Percentiles rank a stretch among this genome's conserved stretches.
Conservation (phyloP, 2,888 invertebrate species). For the Sesia apiformis region DNA sequence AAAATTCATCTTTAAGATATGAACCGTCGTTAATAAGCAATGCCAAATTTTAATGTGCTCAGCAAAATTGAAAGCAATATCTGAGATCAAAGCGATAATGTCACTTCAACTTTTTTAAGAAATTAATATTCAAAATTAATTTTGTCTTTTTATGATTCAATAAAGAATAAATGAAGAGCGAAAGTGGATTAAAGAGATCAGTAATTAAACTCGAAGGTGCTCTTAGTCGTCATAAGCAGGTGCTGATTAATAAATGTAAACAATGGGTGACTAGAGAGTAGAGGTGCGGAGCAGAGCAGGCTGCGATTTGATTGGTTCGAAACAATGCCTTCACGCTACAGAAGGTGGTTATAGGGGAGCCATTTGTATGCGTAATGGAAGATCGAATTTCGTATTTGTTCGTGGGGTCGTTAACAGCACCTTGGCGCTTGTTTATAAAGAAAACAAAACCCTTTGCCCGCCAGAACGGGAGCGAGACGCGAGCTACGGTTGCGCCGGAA, state of each 20-base stretch:
- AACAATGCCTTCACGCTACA: conserved; percentile 48
- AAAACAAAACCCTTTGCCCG: conserved; percentile 64
- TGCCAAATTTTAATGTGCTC: conserved; percentile 31
- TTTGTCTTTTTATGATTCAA: conserved; percentile 28
- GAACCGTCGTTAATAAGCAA: conserved; percentile 13
- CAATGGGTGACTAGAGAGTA: conserved; percentile 20
- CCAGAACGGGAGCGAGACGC: not conserved
- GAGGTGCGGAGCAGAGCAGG: conserved; percentile 20
- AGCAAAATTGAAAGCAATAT: conserved; percentile 32
- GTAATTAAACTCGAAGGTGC: conserved; percentile 3
- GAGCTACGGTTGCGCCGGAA: conserved; percentile 15
- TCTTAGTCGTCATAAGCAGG: conserved; percentile 14
- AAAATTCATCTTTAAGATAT: not conserved
- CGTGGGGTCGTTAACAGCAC: conserved; percentile 70
- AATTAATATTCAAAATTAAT: conserved; percentile 42
- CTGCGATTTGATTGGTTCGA: conserved; percentile 46
- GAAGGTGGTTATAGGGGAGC: conserved; percentile 38
- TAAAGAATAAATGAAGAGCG: conserved; percentile 1
- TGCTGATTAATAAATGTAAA: conserved; percentile 26
- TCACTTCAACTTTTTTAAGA: conserved; percentile 35
- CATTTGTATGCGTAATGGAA: conserved; percentile 71
- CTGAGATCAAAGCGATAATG: conserved; percentile 44
- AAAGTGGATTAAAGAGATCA: conserved; percentile 9
- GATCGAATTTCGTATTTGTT: conserved; percentile 75
- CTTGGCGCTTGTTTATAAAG: conserved; percentile 70